Percentiles rank a stretch among this genome's conserved stretches.
Evolutionary conservation across 1,140 invertebrate genomes (phyloP).

Genomic region (Drosophila novamexicana): DNA sequence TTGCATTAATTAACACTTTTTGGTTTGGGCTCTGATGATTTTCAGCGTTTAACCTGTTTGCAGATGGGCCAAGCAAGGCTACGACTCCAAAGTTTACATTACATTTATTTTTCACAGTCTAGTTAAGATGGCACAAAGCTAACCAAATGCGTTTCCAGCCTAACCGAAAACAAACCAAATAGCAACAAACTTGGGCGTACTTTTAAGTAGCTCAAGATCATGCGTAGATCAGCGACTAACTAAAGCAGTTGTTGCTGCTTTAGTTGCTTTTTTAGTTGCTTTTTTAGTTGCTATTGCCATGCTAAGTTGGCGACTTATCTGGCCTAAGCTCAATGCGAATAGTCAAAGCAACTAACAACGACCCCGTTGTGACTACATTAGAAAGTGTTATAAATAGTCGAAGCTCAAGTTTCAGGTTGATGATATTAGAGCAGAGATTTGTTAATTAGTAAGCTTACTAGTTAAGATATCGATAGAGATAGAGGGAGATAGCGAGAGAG

Average conservation of each 20-base stretch:
- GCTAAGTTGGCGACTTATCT: slow-evolving; percentile 34
- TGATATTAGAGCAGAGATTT: slow-evolving; percentile 50
- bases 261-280: slow-evolving; percentile 7
- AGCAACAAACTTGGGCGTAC: slow-evolving; percentile 21
- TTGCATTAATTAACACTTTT: slow-evolving; percentile 55
- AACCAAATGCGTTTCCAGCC: slow-evolving; percentile 12
- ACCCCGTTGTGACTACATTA: slow-evolving; percentile 55
- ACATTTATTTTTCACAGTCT: slow-evolving; percentile 72
- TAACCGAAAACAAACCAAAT: slow-evolving; percentile 22
- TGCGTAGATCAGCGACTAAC: slow-evolving; percentile 35
- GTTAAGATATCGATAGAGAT: not conserved
- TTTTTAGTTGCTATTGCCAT: slow-evolving; percentile 48
- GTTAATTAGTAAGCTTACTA: slow-evolving; percentile 59
- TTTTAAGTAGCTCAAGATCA: slow-evolving; percentile 70
- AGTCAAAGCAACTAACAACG: slow-evolving; percentile 19
- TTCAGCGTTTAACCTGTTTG: slow-evolving; percentile 57
- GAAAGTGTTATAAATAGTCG: slow-evolving; percentile 50
- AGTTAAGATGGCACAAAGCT: slow-evolving; percentile 56
- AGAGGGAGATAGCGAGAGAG: not conserved
- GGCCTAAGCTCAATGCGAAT: slow-evolving; percentile 29
- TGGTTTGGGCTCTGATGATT: slow-evolving; percentile 32
- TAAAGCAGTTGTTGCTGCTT: slow-evolving; percentile 5
- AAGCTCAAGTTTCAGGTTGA: slow-evolving; percentile 11
- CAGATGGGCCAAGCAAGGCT: slow-evolving; percentile 58
- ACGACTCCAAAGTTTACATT: slow-evolving; percentile 65